Base-by-base conservation (phyloP, 2,797 vertebrate genomes). In the Acrossocheilus fasciatus region DNA sequence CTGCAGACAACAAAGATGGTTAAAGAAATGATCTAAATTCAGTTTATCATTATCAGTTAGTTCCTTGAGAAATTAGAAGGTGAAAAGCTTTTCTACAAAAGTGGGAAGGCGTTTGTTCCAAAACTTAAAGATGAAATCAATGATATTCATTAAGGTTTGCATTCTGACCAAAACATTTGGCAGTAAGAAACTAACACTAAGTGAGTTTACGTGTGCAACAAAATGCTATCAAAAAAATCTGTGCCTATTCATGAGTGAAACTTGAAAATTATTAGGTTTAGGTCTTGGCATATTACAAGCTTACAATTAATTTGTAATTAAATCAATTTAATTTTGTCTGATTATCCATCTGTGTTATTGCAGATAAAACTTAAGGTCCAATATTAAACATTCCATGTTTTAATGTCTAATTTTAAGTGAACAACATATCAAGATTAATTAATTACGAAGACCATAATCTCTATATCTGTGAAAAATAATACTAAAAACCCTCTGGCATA, bases 121-220 rank as follows among this genome's bases (percentile, higher is more conserved):
- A 82, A 69, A 50, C 23, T 34, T 85, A 66, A 82, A 82, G 26
- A 86, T 87, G 66, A n/a, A 18, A 89, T 82, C 85, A 82, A 74
- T 80, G 69, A 76, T 86, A 15, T 7, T 73, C 1, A 41, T 18
- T 50, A 18, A 39, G 26, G 20, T 8, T 9, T 39, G 20, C 18
- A 26, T 66, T 15, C 2, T 39, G 6, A 43, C 4, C 15, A 43
- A 80, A 74, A 74, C 43, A 26, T 26, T 3, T 47, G 43, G n/a
- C 43, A 30, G 43, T 26, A 50, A 14, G 2, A 34, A 47, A 66
- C 41, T n/a, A 26, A 43, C n/a, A 3, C 7, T 62, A 26, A 73
- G 52, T 62, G 26, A 4, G 15, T 59, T 72, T 43, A 73, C 50
- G 30, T 43, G 30, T 81, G 64, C 64, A 66, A 26, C 14, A 62